These are phyloP conservation scores for Anadara kagoshimensis DNA, from an alignment of 1,140 invertebrate species.

Conservation along the genomic window DNA sequence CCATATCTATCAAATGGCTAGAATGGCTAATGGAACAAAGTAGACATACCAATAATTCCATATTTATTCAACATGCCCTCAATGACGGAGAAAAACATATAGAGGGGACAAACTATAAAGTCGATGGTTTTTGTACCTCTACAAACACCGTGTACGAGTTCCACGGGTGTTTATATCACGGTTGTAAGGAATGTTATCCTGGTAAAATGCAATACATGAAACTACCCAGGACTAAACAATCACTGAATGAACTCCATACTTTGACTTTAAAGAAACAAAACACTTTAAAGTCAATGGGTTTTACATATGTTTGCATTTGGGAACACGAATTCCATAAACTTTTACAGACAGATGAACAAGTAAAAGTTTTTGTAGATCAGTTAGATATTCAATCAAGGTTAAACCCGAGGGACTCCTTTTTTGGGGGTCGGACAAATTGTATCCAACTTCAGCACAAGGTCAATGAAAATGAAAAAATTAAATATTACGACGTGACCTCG, in stretches of 20 bases:
- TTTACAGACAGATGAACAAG: slow-evolving; percentile 19
- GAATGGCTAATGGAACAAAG: slow-evolving; percentile 16
- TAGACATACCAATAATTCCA: neutral
- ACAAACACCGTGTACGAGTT: slow-evolving; percentile 46
- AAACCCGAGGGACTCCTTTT: slow-evolving; percentile 61
- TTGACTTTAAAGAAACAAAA: slow-evolving; percentile 26
- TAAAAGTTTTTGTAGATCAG: slow-evolving; percentile 24
- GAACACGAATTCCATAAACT: slow-evolving; percentile 44
- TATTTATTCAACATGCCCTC: slow-evolving; percentile 32
- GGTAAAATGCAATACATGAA: slow-evolving; percentile 1
- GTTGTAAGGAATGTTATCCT: slow-evolving; percentile 48
- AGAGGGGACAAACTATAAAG: slow-evolving; percentile 14
- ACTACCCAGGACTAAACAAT: slow-evolving; percentile 13
- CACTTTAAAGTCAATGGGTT: slow-evolving; percentile 16
- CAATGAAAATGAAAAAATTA: no score
- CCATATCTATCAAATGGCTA: slow-evolving; percentile 31
- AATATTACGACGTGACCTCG: slow-evolving; percentile 4
- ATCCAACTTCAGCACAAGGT: slow-evolving; percentile 53
- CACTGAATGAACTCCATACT: slow-evolving; percentile 35
- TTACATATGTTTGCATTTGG: slow-evolving; percentile 42
- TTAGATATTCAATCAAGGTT: slow-evolving; percentile 30
- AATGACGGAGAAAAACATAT: slow-evolving; percentile 31
- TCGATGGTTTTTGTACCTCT: slow-evolving; percentile 29
- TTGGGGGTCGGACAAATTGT: slow-evolving; percentile 67
- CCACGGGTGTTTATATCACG: slow-evolving; percentile 52